Conservation (phyloP, 2,113 vertebrate species). For the Phrynosoma platyrhinos region DNA sequence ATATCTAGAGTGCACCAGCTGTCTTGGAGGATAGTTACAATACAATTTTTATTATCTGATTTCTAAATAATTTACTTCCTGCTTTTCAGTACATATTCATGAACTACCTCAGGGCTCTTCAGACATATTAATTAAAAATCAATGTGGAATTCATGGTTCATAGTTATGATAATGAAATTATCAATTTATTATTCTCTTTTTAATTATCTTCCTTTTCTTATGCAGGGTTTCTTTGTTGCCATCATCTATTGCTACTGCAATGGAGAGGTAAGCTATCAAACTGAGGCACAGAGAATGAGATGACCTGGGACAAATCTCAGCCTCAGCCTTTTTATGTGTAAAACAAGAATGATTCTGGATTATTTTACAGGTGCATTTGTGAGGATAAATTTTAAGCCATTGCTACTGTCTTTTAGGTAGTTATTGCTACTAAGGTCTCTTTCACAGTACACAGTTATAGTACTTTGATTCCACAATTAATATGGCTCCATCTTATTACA, state of each 20-base stretch:
- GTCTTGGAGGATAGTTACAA: too few relatives aligned
- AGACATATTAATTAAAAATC: neutral
- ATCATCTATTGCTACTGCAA: constrained; percentile 94
- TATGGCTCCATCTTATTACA: too few relatives aligned
- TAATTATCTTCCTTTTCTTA: constrained; percentile 15
- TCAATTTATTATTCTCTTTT: neutral
- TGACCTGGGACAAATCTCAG: neutral
- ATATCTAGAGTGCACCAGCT: too few relatives aligned
- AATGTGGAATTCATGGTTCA: neutral
- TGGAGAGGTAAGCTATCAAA: constrained; percentile 85
- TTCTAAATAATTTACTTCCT: neutral
- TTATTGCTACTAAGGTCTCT: neutral
- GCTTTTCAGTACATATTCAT: neutral
- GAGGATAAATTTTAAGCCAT: neutral
- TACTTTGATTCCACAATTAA: too few relatives aligned
- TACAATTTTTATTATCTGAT: neutral
- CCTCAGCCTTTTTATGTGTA: neutral
- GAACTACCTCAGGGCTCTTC: neutral
- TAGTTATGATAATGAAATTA: neutral
- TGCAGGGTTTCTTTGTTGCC: constrained; percentile 91
- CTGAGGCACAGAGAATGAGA: neutral
- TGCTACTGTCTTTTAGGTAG: neutral
- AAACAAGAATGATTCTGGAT: neutral
- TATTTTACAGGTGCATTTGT: neutral
- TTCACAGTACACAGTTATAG: too few relatives aligned